Evolutionary conservation across 2,113 vertebrate genomes (phyloP).

Genomic region (Trematomus loennbergii): DNA sequence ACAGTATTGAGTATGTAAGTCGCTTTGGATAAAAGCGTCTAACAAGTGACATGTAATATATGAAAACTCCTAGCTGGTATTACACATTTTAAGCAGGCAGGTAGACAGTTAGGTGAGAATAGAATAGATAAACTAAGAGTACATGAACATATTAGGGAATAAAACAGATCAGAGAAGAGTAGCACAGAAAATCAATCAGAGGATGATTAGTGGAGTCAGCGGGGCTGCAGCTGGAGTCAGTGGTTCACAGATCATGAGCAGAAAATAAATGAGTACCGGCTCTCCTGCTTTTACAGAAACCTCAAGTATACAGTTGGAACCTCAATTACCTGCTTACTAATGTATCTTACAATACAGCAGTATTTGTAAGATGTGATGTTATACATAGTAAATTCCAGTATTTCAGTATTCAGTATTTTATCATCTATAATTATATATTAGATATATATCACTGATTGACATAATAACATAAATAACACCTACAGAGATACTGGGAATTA

Average conservation of each 20-base stretch:
- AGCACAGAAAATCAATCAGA: slow-evolving; percentile 43
- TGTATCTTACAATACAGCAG: slow-evolving; percentile 31
- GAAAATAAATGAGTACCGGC: slow-evolving; percentile 42
- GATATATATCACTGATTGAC: too few species aligned
- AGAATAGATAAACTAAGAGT: not conserved
- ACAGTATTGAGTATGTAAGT: too few species aligned
- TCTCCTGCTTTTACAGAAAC: slow-evolving; percentile 15
- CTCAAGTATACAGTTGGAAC: slow-evolving; percentile 23
- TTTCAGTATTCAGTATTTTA: slow-evolving; percentile 5
- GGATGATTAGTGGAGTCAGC: slow-evolving; percentile 49
- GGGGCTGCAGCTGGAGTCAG: slow-evolving; percentile 53
- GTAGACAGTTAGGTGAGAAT: not conserved
- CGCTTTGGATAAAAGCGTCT: too few species aligned
- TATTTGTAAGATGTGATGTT: not conserved
- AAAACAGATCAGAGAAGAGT: slow-evolving; percentile 31
- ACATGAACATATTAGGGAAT: slow-evolving; percentile 25
- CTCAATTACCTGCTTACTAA: slow-evolving; percentile 11
- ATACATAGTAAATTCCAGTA: slow-evolving; percentile 2
- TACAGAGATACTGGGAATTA: too few species aligned
- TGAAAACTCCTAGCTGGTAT: not conserved
- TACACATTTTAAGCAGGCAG: not conserved
- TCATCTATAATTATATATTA: slow-evolving; percentile 11
- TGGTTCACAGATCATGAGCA: slow-evolving; percentile 28
- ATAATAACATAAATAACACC: too few species aligned
- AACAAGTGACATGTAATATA: too few species aligned